phyloP scores from a whole-genome alignment of 1,140 invertebrate species.

The Papilio xuthus region DNA sequence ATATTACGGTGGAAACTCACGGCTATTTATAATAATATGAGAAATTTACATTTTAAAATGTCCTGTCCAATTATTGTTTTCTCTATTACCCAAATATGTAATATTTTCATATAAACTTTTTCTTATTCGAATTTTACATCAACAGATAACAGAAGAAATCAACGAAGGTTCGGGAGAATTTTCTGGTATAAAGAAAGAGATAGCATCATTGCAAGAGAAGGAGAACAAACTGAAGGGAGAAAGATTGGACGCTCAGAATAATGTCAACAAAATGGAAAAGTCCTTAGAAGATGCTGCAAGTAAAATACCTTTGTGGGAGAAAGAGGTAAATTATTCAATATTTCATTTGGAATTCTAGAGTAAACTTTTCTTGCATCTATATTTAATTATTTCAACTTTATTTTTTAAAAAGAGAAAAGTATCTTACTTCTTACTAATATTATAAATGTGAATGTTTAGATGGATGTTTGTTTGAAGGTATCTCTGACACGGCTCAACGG shows the following conservation, averaged over 20 bases:
- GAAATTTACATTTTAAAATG: too few species aligned
- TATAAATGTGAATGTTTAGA: too few species aligned
- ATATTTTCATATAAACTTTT: neutral
- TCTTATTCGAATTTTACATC: slow-evolving; percentile 11
- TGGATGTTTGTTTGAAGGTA: too few species aligned
- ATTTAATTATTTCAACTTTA: too few species aligned
- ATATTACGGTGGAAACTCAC: neutral
- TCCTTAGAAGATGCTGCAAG: slow-evolving; percentile 85
- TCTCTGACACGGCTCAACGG: too few species aligned
- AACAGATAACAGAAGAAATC: slow-evolving; percentile 81
- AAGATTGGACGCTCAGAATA: slow-evolving; percentile 89
- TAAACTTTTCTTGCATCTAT: too few species aligned
- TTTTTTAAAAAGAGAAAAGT: too few species aligned
- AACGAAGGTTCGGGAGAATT: slow-evolving; percentile 80
- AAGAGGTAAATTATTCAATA: slow-evolving; percentile 68
- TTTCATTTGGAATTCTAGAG: too few species aligned
- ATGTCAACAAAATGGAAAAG: slow-evolving; percentile 85
- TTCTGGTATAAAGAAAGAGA: slow-evolving; percentile 83
- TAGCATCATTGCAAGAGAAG: slow-evolving; percentile 82
- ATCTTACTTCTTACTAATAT: too few species aligned
- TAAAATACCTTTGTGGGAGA: slow-evolving; percentile 81
- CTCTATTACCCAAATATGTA: too few species aligned
- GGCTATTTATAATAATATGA: too few species aligned
- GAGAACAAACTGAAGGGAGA: slow-evolving; percentile 87
- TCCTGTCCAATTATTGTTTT: too few species aligned